Evolutionary conservation across 2,797 vertebrate species (phyloP), one percentile per base, ranked within the genome.

Genomic region (Enteromius trimaculatus): DNA sequence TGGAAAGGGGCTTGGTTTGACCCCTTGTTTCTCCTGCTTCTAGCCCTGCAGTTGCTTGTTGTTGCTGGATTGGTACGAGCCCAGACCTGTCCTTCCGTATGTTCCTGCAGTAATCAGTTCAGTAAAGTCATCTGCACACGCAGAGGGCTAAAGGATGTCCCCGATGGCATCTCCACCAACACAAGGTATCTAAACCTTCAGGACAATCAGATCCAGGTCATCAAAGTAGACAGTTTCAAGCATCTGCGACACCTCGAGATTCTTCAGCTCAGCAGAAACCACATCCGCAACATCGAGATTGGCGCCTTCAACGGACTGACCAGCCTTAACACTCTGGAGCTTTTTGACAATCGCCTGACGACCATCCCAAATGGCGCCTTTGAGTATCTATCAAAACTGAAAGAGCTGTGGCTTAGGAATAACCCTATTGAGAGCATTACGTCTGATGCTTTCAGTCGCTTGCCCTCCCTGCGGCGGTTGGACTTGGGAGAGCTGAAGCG

Each of bases 331-430:
- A 99, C 98, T n/a, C 92, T 99, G 94, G 98, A 99, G 94, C 97
- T 99, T 88, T 99, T 99, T 91, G 98, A 99, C 96, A 99, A 99
- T 95, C 97, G 98, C 89, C 95, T 99, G 85, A 99, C 97, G 51
- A 99, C 97, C 93, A 99, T 99, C 93, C 98, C 98, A 10, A 99
- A 99, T 96, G 98, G 98, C 92, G 98, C 98, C 90, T 99, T 99
- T 93, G 98, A 98, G 90, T 99, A 99, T 92, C 92, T 99, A 89
- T 99, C 98, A 89, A 99, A 99, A 93, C 94, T 99, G 90, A 99
- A 99, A 91, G 98, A 99, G 89, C 92, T 99, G 85, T 99, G 98
- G 98, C 93, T 99, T 92, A 92, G 98, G 84, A 99, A 99, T 93
- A 99, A 99, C 92, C 98, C 98, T 17, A 99, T 99, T 13, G 98